These are phyloP conservation scores for Falcaria lacertinaria DNA, from an alignment of 2,888 invertebrate genomes.

Conservation along the genomic window DNA sequence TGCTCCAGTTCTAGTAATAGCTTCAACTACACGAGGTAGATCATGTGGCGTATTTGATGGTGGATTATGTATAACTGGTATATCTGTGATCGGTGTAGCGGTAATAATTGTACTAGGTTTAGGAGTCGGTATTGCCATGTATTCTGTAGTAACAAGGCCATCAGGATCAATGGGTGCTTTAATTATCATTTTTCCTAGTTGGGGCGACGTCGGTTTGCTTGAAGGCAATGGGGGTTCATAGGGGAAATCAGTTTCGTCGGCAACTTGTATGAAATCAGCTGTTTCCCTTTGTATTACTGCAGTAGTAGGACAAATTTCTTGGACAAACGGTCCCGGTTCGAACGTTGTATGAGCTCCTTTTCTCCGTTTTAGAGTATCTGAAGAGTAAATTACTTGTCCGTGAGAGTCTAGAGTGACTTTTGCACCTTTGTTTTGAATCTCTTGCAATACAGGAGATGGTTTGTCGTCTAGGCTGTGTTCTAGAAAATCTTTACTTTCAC, in stretches of 20 bases:
- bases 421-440: conserved; percentile 82
- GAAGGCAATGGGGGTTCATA: conserved; percentile 58
- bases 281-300: conserved; percentile 61
- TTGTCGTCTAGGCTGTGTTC: conserved; percentile 56
- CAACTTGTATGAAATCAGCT: conserved; percentile 58
- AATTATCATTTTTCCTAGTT: conserved; percentile 82
- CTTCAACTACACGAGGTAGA: conserved; percentile 67
- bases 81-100: conserved; percentile 69
- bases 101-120: conserved; percentile 82
- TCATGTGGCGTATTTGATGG: conserved; percentile 50
- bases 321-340: conserved; percentile 92
- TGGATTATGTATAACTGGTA: conserved; percentile 38
- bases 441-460: conserved; percentile 49
- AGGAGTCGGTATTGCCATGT: conserved; percentile 77
- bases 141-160: conserved; percentile 75
- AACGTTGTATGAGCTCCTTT: conserved; percentile 92
- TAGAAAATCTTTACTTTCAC: conserved; percentile 63
- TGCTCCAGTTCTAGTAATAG: conserved; percentile 79
- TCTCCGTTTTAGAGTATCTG: conserved; percentile 88
- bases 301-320: conserved; percentile 76
- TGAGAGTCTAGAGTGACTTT: conserved; percentile 91
- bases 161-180: conserved; percentile 72
- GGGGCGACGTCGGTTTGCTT: conserved; percentile 81
- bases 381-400: conserved; percentile 93
- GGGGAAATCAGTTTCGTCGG: conserved; percentile 70